These are phyloP conservation scores for Thaumetopoea pityocampa DNA, from an alignment of 1,140 invertebrate genomes.

Conservation along the genomic window DNA sequence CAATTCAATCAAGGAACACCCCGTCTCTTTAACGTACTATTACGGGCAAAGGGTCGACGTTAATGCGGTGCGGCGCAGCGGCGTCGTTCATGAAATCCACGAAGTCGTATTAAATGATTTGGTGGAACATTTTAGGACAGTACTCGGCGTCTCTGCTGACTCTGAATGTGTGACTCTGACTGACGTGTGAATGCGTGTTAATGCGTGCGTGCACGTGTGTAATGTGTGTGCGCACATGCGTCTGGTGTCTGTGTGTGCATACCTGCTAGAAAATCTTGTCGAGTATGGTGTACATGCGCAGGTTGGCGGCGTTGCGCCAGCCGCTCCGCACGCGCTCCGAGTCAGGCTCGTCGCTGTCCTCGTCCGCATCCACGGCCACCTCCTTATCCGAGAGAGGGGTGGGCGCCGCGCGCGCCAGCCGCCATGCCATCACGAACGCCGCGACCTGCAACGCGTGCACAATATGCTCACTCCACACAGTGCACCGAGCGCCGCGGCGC, in stretches of 20 bases:
- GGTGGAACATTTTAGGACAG: too few relatives aligned
- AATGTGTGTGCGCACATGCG: background rate
- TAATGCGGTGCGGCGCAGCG: too few relatives aligned
- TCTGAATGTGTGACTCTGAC: too few relatives aligned
- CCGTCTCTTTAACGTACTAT: too few relatives aligned
- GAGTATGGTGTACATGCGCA: constrained; percentile 64
- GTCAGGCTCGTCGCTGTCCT: constrained; percentile 41
- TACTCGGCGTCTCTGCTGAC: too few relatives aligned
- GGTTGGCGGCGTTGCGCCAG: constrained; percentile 58
- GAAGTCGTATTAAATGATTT: too few relatives aligned
- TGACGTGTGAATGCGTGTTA: background rate
- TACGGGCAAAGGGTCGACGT: too few relatives aligned
- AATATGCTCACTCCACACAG: constrained; percentile 3
- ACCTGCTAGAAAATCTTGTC: constrained; percentile 73
- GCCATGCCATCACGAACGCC: constrained; percentile 48
- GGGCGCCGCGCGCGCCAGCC: constrained; percentile 30
- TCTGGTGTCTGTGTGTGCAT: background rate
- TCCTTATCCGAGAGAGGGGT: constrained; percentile 1
- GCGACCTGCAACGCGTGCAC: constrained; percentile 28
- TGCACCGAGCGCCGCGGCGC: background rate
- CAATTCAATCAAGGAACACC: too few relatives aligned
- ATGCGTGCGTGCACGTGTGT: background rate
- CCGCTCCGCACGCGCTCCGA: constrained; percentile 32
- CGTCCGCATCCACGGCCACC: constrained; percentile 23
- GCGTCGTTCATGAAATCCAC: too few relatives aligned